These are phyloP conservation scores for Agapornis canus DNA, from an alignment of 2,797 vertebrate species.

Conservation along the genomic window DNA sequence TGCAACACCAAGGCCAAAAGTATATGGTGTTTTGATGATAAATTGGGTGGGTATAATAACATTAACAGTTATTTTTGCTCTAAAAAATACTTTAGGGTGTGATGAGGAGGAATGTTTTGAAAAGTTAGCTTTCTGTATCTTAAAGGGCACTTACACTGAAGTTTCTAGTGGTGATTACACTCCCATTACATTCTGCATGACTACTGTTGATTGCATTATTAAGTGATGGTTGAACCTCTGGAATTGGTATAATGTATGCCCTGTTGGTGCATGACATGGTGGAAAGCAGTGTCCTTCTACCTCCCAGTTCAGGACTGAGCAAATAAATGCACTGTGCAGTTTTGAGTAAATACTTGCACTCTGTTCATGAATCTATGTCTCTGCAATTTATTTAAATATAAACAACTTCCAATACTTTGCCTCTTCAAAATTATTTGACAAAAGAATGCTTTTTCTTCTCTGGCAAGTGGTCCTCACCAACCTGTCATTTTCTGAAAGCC, in stretches of 20 bases:
- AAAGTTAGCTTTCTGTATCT: neutral
- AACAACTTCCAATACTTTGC: neutral
- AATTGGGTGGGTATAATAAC: neutral
- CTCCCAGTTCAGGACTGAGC: neutral
- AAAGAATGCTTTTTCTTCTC: neutral
- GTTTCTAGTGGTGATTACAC: neutral
- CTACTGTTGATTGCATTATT: neutral
- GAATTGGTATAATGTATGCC: neutral
- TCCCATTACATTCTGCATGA: neutral
- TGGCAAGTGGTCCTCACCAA: neutral
- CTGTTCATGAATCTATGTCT: neutral
- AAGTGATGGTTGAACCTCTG: neutral
- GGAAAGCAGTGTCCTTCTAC: neutral
- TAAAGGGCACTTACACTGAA: neutral
- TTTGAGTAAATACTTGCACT: neutral
- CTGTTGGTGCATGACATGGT: neutral
- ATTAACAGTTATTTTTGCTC: neutral
- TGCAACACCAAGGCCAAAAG: neutral
- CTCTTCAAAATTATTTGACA: neutral
- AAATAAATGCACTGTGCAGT: neutral
- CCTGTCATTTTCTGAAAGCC: neutral
- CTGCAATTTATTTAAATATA: neutral
- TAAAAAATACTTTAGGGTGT: neutral
- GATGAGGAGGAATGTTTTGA: neutral
- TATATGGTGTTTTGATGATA: neutral